A percentile compares a stretch with the other conserved stretches of the same genome.
These are phyloP conservation scores for Drosophila kurseongensis DNA, from an alignment of 1,140 invertebrate genomes.

Conservation along the genomic window DNA sequence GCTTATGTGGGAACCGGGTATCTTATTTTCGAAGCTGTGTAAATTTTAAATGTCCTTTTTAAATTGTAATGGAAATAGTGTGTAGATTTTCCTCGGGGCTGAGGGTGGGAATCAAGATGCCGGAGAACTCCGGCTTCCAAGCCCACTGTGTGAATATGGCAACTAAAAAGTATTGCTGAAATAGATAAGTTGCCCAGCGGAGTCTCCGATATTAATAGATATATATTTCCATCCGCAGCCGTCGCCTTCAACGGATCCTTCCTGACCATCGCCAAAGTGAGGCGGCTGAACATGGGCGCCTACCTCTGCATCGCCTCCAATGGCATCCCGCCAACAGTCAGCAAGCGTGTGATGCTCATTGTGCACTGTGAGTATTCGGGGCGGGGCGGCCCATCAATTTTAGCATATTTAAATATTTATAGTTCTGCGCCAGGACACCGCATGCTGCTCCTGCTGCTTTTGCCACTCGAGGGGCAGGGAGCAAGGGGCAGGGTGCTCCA, in stretches of 20 bases:
- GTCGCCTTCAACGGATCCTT: slow-evolving; percentile 88
- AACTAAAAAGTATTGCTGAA: slow-evolving; percentile 7
- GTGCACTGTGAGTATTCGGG: slow-evolving; percentile 91
- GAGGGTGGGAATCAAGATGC: neutral
- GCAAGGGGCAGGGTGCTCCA: slow-evolving; percentile 35
- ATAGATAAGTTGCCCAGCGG: slow-evolving; percentile 13
- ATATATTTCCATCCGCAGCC: slow-evolving; percentile 84
- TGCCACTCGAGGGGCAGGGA: neutral
- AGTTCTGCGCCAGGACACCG: slow-evolving; percentile 70
- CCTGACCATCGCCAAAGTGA: slow-evolving; percentile 92
- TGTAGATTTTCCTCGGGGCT: neutral
- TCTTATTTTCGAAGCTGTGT: neutral
- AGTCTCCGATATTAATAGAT: slow-evolving; percentile 11
- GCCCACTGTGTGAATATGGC: slow-evolving; percentile 5
- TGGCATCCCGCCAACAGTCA: slow-evolving; percentile 93
- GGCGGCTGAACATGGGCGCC: slow-evolving; percentile 94
- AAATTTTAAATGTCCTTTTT: neutral
- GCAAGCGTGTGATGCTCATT: slow-evolving; percentile 93
- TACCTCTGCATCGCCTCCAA: slow-evolving; percentile 95
- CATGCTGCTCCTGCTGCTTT: slow-evolving; percentile 30
- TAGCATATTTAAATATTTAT: slow-evolving; percentile 82
- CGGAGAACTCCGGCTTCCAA: slow-evolving; percentile 16
- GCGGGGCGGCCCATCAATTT: slow-evolving; percentile 68
- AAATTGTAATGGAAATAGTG: neutral
- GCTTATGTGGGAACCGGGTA: neutral